Conservation (phyloP, 2,888 invertebrate species). For the Euzophera pinguis region DNA sequence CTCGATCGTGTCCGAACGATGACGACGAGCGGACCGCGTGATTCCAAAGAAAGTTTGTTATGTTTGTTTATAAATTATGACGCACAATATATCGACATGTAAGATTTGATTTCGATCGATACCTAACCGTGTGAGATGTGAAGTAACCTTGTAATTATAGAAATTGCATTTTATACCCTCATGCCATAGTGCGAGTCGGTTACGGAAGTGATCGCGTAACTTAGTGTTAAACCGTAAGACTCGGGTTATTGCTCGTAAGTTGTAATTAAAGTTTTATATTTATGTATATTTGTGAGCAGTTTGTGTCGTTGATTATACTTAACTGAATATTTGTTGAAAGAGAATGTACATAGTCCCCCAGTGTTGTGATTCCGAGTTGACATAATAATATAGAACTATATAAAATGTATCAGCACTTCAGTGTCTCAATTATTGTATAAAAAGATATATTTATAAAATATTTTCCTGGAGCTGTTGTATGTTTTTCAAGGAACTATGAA, state of each 20-base stretch:
- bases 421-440: conserved; percentile 38
- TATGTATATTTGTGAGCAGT: conserved; percentile 66
- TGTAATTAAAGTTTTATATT: conserved; percentile 50
- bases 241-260: conserved; percentile 32
- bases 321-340: conserved; percentile 37
- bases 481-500: conserved; percentile 32
- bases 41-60: conserved; percentile 25
- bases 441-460: conserved; percentile 26
- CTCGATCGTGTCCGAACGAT: conserved; percentile 9
- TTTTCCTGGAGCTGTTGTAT: conserved; percentile 42
- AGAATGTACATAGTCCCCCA: conserved; percentile 64
- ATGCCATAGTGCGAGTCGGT: conserved; percentile 15
- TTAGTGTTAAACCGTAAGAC: conserved; percentile 25
- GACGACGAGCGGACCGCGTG: conserved; percentile 19
- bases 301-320: conserved; percentile 39
- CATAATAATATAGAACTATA: conserved; percentile 33
- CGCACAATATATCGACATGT: conserved; percentile 27
- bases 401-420: conserved; percentile 26
- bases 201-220: conserved; percentile 21
- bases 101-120: conserved; percentile 12
- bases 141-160: conserved; percentile 20
- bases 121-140: conserved; percentile 9
- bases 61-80: conserved; percentile 20
- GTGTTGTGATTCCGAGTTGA: conserved; percentile 66
- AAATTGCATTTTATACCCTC: conserved; percentile 10